Evolutionary conservation across 2,888 invertebrate species (phyloP), one percentile per base, ranked within the genome.

Genomic region (Nomada ferruginata): DNA sequence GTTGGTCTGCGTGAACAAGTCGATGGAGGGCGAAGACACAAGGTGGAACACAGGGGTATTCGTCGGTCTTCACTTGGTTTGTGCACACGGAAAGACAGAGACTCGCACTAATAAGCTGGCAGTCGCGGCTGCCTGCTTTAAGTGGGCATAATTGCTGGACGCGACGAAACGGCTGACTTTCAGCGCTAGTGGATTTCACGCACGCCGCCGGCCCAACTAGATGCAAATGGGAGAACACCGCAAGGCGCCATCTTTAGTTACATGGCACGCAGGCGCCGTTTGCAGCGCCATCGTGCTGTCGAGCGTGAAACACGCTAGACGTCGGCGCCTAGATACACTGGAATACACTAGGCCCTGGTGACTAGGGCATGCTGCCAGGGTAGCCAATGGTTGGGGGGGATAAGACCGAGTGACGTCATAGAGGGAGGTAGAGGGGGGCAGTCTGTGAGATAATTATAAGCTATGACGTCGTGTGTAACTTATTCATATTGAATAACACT

Each of bases 141-240:
- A 78, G 81, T 76, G n/a, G 66, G 76, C 75, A 82, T 81, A 76
- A 81, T 82, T 76, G 68, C 60, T 61, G 76, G 74, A 64, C 53
- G 59, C 44, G 36, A 44, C 36, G 4, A 75, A 79, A 75, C 71
- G 75, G 59, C 42, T 75, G 76, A 76, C 81, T 82, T 70, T 72
- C 82, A 76, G 74, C 64, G 53, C 36, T 52, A 81, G 63, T 76
- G 44, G 57, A 68, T 82, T 81, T 82, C 44, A 71, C 82, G 44
- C 82, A 81, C 82, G 82, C 82, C 76, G 76, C 76, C 82, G 82
- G 82, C 82, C 81, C 55, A 81, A 23, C 71, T 59, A 68, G 42
- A 76, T 82, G 75, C 75, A 82, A 82, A 82, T 81, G 81, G 81
- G 76, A 81, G 82, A 79, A 69, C 65, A 72, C 70, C 74, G 80